phyloP scores from a whole-genome alignment of 2,888 invertebrate genomes.

The Electrophaes corylata region DNA sequence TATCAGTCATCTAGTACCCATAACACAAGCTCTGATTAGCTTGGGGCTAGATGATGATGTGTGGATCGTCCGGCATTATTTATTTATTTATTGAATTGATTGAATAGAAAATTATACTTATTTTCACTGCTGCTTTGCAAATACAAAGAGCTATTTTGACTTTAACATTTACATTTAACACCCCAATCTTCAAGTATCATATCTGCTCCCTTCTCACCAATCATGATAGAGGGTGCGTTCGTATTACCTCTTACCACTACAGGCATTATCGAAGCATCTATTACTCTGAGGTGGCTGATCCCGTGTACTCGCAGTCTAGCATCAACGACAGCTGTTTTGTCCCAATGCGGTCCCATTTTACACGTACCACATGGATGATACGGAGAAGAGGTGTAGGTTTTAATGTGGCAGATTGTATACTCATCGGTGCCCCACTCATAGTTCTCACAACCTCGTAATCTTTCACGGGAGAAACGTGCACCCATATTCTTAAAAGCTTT shows the following conservation, averaged over 20 bases:
- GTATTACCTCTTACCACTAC: constrained; percentile 90
- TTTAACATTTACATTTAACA: constrained; percentile 34
- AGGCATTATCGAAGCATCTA: constrained; percentile 93
- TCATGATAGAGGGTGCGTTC: constrained; percentile 92
- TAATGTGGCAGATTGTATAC: constrained; percentile 86
- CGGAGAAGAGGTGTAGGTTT: constrained; percentile 80
- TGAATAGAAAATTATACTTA: too few relatives aligned
- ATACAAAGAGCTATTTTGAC: not conserved
- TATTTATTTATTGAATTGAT: too few relatives aligned
- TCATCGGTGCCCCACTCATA: constrained; percentile 84
- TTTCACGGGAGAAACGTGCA: constrained; percentile 77
- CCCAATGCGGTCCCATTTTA: constrained; percentile 82
- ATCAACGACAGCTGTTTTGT: constrained; percentile 87
- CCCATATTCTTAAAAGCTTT: constrained; percentile 82
- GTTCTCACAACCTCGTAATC: constrained; percentile 84
- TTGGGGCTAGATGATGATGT: too few relatives aligned
- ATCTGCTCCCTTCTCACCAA: constrained; percentile 84
- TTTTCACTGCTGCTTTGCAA: too few relatives aligned
- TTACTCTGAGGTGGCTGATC: constrained; percentile 83
- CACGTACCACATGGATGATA: constrained; percentile 75
- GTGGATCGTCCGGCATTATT: too few relatives aligned
- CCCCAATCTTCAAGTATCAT: constrained; percentile 59
- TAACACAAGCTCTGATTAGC: too few relatives aligned
- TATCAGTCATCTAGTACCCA: too few relatives aligned
- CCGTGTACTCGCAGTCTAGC: constrained; percentile 87